These are phyloP conservation scores for Hydractinia echinata DNA, from an alignment of 30 jellyfish, hydroid and myxozoan species.

Conservation along the genomic window DNA sequence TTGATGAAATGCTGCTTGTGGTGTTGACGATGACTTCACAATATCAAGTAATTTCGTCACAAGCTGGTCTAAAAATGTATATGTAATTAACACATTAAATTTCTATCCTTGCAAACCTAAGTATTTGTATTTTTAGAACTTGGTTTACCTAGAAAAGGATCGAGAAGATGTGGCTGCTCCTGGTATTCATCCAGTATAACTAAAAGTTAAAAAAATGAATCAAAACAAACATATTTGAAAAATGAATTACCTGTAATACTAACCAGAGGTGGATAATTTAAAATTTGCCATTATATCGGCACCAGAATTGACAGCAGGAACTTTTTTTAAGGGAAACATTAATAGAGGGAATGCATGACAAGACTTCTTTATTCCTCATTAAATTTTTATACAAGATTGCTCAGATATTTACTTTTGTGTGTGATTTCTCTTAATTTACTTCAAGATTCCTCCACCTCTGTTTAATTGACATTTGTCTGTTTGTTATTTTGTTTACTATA, in stretches of 20 bases:
- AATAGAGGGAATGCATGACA: too few relatives aligned
- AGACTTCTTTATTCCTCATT: too few relatives aligned
- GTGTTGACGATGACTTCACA: constrained; percentile 33
- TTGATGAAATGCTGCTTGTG: constrained; percentile 52
- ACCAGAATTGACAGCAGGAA: too few relatives aligned
- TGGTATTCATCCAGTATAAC: constrained; percentile 65
- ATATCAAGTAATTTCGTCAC: constrained; percentile 23
- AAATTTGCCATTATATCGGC: too few relatives aligned
- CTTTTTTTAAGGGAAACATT: too few relatives aligned
- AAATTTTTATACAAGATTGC: too few relatives aligned
- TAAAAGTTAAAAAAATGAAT: constrained; percentile 17
- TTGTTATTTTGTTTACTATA: too few relatives aligned
- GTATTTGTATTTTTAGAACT: not conserved
- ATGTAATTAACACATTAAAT: not conserved
- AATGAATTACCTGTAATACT: not conserved
- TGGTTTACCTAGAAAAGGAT: constrained; percentile 61
- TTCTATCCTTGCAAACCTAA: not conserved
- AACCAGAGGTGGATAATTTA: too few relatives aligned
- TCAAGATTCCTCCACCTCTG: too few relatives aligned
- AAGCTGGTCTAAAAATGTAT: constrained; percentile 31
- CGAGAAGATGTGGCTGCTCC: constrained; percentile 89
- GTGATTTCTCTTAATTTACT: too few relatives aligned
- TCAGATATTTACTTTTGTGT: too few relatives aligned
- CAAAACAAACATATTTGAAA: not conserved
- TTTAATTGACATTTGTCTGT: too few relatives aligned